phyloP scores from a whole-genome alignment of 2,888 invertebrate genomes.

The Athalia cordata region DNA sequence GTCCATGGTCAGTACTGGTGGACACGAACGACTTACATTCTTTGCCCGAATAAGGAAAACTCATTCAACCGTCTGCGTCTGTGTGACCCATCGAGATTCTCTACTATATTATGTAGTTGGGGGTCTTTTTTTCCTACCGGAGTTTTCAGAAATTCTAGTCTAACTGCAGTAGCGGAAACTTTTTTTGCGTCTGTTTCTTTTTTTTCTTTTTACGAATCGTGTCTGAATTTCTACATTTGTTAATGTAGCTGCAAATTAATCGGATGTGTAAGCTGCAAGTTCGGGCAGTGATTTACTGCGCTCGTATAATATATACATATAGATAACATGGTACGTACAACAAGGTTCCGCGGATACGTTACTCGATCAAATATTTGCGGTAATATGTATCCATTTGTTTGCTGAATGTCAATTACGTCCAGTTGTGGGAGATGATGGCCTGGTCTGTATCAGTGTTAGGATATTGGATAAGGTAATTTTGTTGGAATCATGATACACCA shows the following conservation, averaged over 20 bases:
- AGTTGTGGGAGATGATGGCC: neutral
- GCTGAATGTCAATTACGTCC: slow-evolving; percentile 14
- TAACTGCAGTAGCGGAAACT: neutral
- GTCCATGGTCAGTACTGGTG: slow-evolving; percentile 34
- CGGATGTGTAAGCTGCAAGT: no score
- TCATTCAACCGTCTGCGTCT: slow-evolving; percentile 35
- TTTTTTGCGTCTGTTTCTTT: no score
- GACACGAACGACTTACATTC: slow-evolving; percentile 30
- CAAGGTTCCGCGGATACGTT: slow-evolving; percentile 16
- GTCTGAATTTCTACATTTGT: no score
- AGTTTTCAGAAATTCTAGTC: slow-evolving; percentile 8
- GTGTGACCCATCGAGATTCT: slow-evolving; percentile 9
- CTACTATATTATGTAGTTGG: neutral
- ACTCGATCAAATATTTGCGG: slow-evolving; percentile 38
- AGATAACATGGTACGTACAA: neutral
- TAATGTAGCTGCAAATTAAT: no score
- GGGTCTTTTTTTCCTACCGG: slow-evolving; percentile 20
- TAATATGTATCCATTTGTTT: slow-evolving; percentile 25
- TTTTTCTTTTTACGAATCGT: no score
- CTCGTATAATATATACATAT: neutral
- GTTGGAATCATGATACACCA: slow-evolving; percentile 28
- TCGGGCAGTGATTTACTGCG: no score
- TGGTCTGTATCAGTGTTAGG: no score
- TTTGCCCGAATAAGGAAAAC: slow-evolving; percentile 40
- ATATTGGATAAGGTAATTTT: slow-evolving; percentile 12